Base-by-base conservation (phyloP, 2,797 vertebrate species). In the Petrocephalus schoutedeni region DNA sequence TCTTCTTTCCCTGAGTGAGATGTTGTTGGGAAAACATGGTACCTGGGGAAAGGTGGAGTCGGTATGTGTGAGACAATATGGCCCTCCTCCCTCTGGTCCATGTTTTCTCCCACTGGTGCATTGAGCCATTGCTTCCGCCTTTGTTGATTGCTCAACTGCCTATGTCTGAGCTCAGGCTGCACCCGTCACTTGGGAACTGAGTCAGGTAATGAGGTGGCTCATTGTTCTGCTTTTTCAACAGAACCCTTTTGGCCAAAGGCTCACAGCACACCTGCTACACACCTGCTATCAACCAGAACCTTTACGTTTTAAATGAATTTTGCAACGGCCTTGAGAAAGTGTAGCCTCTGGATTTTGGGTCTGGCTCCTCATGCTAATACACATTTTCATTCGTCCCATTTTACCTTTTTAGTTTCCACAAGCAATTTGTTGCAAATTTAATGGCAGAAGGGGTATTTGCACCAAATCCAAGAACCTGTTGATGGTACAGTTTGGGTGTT, bases 141-240 rank as follows among this genome's bases (percentile, higher is more conserved):
- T 54, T 16, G 12, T 85, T 45, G n/a, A 41, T 87, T 54, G n/a
- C 59, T 61, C 59, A 56, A 87, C 71, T 58, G 61, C 41, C 87
- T 49, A 59, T 85, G 80, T 90, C 41, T 88, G 36, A 64, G 82
- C 56, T 56, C 5, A 67, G 57, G 64, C 88, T 91, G 88, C 88
- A 90, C 93, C 56, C 83, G 87, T 91, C 6, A 28, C 90, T 90
- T 89, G 88, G 80, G 41, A 56, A 93, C 89, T 93, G 92, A 91
- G 88, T 89, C 91, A 89, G 89, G 90, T 90, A 91, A 91, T 91
- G 87, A 90, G 67, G 85, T 93, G 91, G 94, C 89, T 93, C 92
- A 93, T 67, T 23, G 51, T 85, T 89, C 87, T 51, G 90, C 89
- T 86, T 21, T 89, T 58, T 19, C 28, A 83, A 67, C 87, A 88